Conservation (phyloP, 2,888 invertebrate genomes). For the Apodemia hepburni region DNA sequence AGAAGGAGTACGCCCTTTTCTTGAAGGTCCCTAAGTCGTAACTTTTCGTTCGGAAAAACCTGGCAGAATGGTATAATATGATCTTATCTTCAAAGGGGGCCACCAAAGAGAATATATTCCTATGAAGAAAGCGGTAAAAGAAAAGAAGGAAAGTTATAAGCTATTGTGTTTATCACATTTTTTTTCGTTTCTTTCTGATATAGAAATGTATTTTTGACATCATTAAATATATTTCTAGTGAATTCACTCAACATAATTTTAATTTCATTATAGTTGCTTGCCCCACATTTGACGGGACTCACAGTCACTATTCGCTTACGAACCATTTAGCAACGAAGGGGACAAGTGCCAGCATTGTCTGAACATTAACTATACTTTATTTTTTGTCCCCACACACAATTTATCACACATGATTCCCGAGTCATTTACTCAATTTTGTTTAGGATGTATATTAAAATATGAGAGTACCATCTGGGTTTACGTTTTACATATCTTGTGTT, state of each 20-base stretch:
- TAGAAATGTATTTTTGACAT: neutral
- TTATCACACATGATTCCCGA: constrained; percentile 53
- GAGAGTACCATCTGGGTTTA: constrained; percentile 35
- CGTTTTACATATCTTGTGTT: neutral
- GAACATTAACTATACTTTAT: constrained; percentile 49
- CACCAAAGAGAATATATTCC: too few species aligned
- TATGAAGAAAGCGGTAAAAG: too few species aligned
- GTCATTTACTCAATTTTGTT: constrained; percentile 54
- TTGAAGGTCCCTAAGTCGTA: too few species aligned
- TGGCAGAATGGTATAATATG: too few species aligned
- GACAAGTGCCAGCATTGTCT: constrained; percentile 63
- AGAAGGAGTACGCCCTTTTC: too few species aligned
- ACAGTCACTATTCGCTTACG: constrained; percentile 42
- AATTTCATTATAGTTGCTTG: constrained; percentile 24
- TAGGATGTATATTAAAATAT: constrained; percentile 41
- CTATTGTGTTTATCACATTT: too few species aligned
- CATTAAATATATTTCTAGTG: constrained; percentile 2
- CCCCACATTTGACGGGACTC: constrained; percentile 43
- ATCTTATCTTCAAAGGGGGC: too few species aligned
- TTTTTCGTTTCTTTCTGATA: neutral
- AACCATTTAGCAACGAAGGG: constrained; percentile 59
- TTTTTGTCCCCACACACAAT: constrained; percentile 44
- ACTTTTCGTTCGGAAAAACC: too few species aligned
- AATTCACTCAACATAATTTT: constrained; percentile 15
- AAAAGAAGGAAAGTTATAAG: too few species aligned